Conservation (phyloP, 2,888 invertebrate species). For the Pyrocoelia pectoralis region DNA sequence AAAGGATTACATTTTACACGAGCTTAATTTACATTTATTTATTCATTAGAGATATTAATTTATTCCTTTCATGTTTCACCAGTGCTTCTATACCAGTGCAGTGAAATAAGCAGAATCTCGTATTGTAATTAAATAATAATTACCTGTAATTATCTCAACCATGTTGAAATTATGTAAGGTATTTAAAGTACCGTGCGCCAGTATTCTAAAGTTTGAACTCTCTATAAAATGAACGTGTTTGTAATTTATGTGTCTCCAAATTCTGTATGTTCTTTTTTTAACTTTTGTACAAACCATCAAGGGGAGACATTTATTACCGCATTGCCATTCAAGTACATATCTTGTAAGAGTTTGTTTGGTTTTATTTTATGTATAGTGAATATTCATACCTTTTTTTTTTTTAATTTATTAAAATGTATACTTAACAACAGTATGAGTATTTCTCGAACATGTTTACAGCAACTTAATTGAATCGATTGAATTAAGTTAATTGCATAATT, state of each 20-base stretch:
- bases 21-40: too few species aligned
- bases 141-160: conserved; percentile 27
- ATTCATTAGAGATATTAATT: background rate
- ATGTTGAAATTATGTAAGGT: conserved; percentile 33
- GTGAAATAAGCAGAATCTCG: background rate
- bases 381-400: conserved; percentile 7
- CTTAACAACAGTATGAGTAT: conserved; percentile 23
- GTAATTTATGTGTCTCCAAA: background rate
- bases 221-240: background rate
- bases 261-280: background rate
- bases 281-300: background rate
- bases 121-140: background rate
- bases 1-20: background rate
- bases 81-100: conserved; percentile 14
- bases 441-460: conserved; percentile 41
- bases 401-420: conserved; percentile 30
- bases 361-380: conserved; percentile 19
- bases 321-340: background rate
- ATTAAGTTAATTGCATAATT: conserved; percentile 51
- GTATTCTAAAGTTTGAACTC: conserved; percentile 46
- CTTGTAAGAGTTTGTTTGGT: conserved; percentile 16
- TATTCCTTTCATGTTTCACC: background rate
- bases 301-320: background rate
- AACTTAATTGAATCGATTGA: conserved; percentile 38
- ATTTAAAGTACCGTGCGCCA: conserved; percentile 43